These are phyloP conservation scores for Ceyx melanurus DNA, from an alignment of 2,113 vertebrate genomes.

Conservation along the genomic window DNA sequence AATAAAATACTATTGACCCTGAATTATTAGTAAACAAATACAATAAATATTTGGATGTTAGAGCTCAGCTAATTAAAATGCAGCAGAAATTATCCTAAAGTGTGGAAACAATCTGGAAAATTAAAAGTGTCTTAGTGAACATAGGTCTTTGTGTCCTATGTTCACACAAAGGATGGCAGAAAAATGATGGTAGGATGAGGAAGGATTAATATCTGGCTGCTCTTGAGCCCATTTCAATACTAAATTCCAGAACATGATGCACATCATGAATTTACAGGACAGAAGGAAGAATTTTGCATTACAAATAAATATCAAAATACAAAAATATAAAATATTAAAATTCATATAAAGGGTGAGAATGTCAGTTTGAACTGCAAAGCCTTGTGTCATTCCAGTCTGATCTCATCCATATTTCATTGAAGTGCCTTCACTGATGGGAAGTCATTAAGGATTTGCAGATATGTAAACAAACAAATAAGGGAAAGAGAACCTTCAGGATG, in stretches of 20 bases:
- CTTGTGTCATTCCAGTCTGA: not conserved
- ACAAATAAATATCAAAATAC: not conserved
- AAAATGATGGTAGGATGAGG: not conserved
- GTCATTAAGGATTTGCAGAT: not conserved
- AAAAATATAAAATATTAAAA: not conserved
- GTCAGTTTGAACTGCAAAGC: not conserved
- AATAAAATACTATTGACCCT: not conserved
- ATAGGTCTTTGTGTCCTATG: not conserved
- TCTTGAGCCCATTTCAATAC: not conserved
- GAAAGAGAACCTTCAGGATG: not conserved
- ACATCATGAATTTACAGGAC: not conserved
- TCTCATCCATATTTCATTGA: accelerated
- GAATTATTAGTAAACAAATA: not conserved
- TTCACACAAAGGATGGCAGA: not conserved
- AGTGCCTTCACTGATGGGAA: not conserved
- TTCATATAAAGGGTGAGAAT: not conserved
- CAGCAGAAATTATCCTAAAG: not conserved
- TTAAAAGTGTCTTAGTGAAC: not conserved
- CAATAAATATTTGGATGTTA: not conserved
- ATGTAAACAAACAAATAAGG: not conserved
- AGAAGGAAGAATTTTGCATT: not conserved
- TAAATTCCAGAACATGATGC: not conserved
- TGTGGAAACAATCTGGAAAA: not conserved
- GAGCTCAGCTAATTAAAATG: not conserved
- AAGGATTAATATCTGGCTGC: not conserved